These are phyloP conservation scores for Gymnosoma rotundatum DNA, from an alignment of 2,888 invertebrate species.

Conservation along the genomic window DNA sequence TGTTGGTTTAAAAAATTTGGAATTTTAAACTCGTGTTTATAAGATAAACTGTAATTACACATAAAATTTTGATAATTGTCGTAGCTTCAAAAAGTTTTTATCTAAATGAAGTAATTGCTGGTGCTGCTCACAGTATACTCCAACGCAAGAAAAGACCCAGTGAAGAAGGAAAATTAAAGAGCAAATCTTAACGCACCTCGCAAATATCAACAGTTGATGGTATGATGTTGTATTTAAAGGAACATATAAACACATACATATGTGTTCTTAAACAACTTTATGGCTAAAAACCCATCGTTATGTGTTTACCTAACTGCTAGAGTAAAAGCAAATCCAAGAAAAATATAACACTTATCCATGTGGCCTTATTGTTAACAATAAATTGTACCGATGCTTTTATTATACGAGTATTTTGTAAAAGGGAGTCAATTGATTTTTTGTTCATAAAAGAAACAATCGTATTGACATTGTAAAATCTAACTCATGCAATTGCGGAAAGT, in stretches of 20 bases:
- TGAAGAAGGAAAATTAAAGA: too few relatives aligned
- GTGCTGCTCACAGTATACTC: too few relatives aligned
- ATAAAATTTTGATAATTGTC: too few relatives aligned
- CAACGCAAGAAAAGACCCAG: too few relatives aligned
- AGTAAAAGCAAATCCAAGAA: too few relatives aligned
- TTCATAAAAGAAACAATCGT: constrained; percentile 26
- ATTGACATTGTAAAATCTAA: constrained; percentile 31
- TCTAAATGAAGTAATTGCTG: too few relatives aligned
- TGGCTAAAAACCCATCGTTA: constrained; percentile 4
- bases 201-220: constrained; percentile 19
- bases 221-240: background rate
- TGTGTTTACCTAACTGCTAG: constrained; percentile 7
- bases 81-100: too few relatives aligned
- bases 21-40: too few relatives aligned
- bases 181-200: background rate
- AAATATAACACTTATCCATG: constrained; percentile 9
- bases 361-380: background rate
- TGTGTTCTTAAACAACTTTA: constrained; percentile 36
- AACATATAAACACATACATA: background rate
- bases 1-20: too few relatives aligned
- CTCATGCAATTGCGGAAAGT: background rate
- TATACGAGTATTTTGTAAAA: background rate
- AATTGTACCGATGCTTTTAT: background rate
- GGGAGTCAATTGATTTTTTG: background rate
- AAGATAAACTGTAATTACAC: too few relatives aligned